These are phyloP conservation scores for Clarias macrocephalus DNA, from an alignment of 2,113 vertebrate genomes.

Conservation along the genomic window DNA sequence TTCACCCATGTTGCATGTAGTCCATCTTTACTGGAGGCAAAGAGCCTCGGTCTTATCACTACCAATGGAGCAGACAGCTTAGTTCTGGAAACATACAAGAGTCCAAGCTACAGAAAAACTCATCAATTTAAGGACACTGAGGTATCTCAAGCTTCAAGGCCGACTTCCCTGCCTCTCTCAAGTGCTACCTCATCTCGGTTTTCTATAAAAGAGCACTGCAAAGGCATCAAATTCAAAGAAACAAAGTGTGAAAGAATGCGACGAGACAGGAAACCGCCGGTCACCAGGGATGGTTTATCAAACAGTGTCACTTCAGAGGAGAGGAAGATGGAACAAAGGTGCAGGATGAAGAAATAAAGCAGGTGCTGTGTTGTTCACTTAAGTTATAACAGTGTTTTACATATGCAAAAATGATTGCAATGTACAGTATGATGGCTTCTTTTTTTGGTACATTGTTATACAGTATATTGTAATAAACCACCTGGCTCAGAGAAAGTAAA, in stretches of 20 bases:
- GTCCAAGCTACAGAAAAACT: neutral
- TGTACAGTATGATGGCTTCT: too few species aligned
- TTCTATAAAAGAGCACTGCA: constrained; percentile 20
- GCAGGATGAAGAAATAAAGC: constrained; percentile 54
- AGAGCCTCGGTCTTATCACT: constrained; percentile 32
- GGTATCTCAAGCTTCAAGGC: constrained; percentile 37
- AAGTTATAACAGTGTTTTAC: neutral
- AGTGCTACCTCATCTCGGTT: constrained; percentile 37
- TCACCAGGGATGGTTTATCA: constrained; percentile 21
- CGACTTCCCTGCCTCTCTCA: constrained; percentile 53
- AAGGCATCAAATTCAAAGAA: constrained; percentile 26
- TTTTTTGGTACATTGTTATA: too few species aligned
- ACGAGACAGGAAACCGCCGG: constrained; percentile 23
- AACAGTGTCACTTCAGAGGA: constrained; percentile 37
- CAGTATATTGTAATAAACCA: too few species aligned
- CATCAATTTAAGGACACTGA: neutral
- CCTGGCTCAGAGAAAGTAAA: too few species aligned
- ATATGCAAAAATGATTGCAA: too few species aligned
- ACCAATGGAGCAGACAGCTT: constrained; percentile 23
- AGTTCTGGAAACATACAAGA: constrained; percentile 38
- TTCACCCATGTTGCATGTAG: neutral
- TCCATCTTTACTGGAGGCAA: constrained; percentile 12
- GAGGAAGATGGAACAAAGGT: constrained; percentile 49
- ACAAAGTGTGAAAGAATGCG: constrained; percentile 1
- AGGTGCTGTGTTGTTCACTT: constrained; percentile 23